Evolutionary conservation across 2,888 invertebrate species (phyloP).

Genomic region (Xylota segnis): DNA sequence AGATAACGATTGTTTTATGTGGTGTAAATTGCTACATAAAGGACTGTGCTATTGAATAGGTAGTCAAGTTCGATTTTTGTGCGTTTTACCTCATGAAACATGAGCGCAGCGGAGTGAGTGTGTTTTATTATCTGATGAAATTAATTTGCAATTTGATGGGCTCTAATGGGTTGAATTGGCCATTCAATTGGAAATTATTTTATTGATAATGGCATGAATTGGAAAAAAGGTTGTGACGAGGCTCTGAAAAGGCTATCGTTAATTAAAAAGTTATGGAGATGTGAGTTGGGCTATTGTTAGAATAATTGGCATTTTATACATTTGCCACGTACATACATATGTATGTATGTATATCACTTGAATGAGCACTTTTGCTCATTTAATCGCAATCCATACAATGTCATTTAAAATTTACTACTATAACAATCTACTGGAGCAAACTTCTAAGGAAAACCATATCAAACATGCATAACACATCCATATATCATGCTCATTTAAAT

Average conservation of each 20-base stretch:
- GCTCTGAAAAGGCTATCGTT: neutral
- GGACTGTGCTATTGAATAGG: slow-evolving; percentile 6
- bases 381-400: no score
- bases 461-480: no score
- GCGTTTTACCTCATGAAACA: neutral
- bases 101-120: neutral
- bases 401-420: no score
- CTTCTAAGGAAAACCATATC: no score
- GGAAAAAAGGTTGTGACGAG: neutral
- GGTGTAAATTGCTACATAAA: slow-evolving; percentile 31
- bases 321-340: no score
- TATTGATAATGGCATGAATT: neutral
- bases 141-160: slow-evolving; percentile 33
- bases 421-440: no score
- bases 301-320: neutral
- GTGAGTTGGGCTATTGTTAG: neutral
- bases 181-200: slow-evolving; percentile 45
- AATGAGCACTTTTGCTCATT: no score
- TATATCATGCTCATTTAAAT: neutral
- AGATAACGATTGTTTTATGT: slow-evolving; percentile 44
- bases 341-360: no score
- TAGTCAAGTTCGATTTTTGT: slow-evolving; percentile 5
- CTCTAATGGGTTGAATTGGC: slow-evolving; percentile 18
- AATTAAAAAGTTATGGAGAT: neutral
- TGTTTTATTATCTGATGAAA: slow-evolving; percentile 35